phyloP scores from a whole-genome alignment of 1,140 invertebrate genomes.

The Panagrolaimus sp. region DNA sequence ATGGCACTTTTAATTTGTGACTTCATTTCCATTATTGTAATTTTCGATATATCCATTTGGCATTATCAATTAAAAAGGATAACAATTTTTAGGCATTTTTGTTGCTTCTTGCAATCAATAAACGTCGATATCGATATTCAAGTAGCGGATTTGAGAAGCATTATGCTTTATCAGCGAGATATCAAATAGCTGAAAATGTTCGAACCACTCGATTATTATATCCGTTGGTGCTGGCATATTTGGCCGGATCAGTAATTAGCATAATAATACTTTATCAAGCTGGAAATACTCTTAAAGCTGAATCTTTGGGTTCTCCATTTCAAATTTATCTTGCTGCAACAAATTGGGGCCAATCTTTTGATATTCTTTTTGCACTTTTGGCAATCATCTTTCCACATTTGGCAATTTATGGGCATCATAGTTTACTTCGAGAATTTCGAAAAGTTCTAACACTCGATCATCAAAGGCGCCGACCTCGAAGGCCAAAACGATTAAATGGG shows the following conservation, averaged over 20 bases:
- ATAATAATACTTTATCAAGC: not conserved
- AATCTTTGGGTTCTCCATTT: not conserved
- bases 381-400: not conserved
- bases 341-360: constrained; percentile 5
- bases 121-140: not conserved
- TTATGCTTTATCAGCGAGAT: not conserved
- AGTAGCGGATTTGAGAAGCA: not conserved
- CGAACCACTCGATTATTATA: not conserved
- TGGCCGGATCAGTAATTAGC: not conserved
- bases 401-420: not conserved
- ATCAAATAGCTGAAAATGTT: constrained; percentile 6
- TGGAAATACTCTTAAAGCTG: not conserved
- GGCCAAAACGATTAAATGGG: not conserved
- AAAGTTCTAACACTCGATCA: too few species aligned
- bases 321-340: not conserved
- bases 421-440: constrained; percentile 9
- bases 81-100: constrained; percentile 8
- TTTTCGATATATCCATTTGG: too few species aligned
- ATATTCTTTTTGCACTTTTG: not conserved
- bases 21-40: too few species aligned
- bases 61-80: too few species aligned
- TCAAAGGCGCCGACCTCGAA: too few species aligned
- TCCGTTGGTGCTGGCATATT: not conserved
- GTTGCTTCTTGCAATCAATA: not conserved
- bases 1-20: too few species aligned